A percentile compares a stretch with the other conserved stretches of the same genome.
phyloP scores from a whole-genome alignment of 2,113 vertebrate species.

The Corvus cornix region DNA sequence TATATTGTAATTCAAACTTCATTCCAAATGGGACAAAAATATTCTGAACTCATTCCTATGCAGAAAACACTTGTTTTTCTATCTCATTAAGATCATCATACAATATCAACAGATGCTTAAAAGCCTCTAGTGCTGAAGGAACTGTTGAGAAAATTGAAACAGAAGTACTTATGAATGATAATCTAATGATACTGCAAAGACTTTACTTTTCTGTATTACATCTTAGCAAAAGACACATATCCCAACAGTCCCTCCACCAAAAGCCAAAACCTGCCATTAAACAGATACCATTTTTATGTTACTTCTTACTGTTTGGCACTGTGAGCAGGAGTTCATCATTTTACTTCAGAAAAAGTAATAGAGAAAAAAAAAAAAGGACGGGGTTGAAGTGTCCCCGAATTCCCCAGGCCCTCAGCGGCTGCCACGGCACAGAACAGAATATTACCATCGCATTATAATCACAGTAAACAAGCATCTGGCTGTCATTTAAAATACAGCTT shows the following conservation, averaged over 20 bases:
- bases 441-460: not conserved
- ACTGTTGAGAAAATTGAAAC: slow-evolving; percentile 50
- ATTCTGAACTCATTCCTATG: slow-evolving; percentile 1
- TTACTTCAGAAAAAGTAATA: not conserved
- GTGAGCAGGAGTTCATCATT: not conserved
- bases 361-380: too few relatives aligned
- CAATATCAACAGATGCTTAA: slow-evolving; percentile 60
- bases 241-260: not conserved
- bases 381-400: not conserved
- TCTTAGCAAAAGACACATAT: not conserved
- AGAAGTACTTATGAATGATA: slow-evolving; percentile 52
- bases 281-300: not conserved
- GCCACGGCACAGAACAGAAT: not conserved
- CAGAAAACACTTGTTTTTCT: not conserved
- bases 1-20: not conserved
- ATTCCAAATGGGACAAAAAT: not conserved
- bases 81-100: slow-evolving; percentile 51
- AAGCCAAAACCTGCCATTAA: not conserved
- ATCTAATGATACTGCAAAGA: slow-evolving; percentile 11
- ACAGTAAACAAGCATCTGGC: slow-evolving; percentile 48
- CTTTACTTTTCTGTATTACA: slow-evolving; percentile 20
- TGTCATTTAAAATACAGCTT: slow-evolving; percentile 30
- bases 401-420: not conserved
- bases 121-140: slow-evolving; percentile 57
- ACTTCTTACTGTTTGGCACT: not conserved